A percentile compares a stretch with the other conserved stretches of the same genome.
Conservation (phyloP, 2,113 vertebrate genomes). For the Lontra canadensis region DNA sequence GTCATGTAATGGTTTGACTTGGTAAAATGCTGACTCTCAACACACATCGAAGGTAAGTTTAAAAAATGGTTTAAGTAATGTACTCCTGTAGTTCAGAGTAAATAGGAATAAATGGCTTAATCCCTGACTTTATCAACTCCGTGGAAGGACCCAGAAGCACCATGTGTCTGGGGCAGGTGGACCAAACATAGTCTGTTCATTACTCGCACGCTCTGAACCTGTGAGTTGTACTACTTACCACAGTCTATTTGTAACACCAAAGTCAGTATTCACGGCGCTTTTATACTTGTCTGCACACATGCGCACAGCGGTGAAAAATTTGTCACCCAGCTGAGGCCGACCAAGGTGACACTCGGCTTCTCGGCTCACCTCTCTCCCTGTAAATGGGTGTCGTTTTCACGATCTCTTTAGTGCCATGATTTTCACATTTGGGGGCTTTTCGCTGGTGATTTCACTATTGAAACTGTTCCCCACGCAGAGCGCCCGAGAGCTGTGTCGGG, state of each 20-base stretch:
- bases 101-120: background rate
- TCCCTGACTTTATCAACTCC: background rate
- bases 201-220: background rate
- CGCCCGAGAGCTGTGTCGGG: background rate
- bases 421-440: background rate
- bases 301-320: background rate
- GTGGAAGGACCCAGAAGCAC: background rate
- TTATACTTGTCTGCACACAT: background rate
- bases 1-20: background rate
- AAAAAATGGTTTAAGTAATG: background rate
- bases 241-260: background rate
- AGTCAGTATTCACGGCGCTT: background rate
- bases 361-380: background rate
- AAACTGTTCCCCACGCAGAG: background rate
- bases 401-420: background rate
- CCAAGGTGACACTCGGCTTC: background rate
- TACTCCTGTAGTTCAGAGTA: background rate
- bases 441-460: background rate
- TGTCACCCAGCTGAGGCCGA: background rate
- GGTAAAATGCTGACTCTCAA: background rate
- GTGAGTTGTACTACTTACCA: background rate
- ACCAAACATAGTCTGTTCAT: background rate
- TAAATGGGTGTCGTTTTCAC: background rate
- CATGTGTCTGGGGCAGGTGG: background rate
- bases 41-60: background rate